Evolutionary conservation across 2,113 vertebrate species (phyloP), one percentile per base, ranked within the genome.

Genomic region (Poicephalus meyeri): DNA sequence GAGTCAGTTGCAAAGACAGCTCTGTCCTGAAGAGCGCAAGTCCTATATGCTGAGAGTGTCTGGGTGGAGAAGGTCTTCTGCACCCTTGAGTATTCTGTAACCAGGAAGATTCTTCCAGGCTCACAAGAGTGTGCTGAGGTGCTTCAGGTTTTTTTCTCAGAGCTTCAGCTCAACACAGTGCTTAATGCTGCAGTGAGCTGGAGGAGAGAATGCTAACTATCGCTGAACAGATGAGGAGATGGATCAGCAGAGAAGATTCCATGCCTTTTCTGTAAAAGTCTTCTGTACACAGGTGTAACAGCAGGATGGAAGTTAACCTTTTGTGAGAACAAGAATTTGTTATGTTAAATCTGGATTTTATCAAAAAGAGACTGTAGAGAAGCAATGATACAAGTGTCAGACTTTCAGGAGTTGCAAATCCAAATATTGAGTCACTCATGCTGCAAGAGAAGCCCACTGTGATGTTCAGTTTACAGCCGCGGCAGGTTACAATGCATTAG

Each of bases 161-260:
- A 39, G 24, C 77, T 85, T 35, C 66, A 64, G 31, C n/a, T 64
- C 33, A 25, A 20, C 20, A 1, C 0, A 1, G 7, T 0, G 0
- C 26, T 52, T 35, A 9, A 23, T 2, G 6, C 37, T 47, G 49
- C 70, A 14, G 28, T 6, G 61, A 71, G 47, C 52, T 31, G 42
- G 20, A 42, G 13, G 25, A 56, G 33, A 21, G 33, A 6, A 0
- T 55, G 35, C 33, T 39, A 41, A 46, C 37, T n/a, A 1, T 25
- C 11, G 5, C 29, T 37, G 23, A 47, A 10, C 28, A 61, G 31
- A 31, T 1, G 11, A 33, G 50, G 33, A 56, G 8, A 21, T 2
- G 3, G 31, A 33, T 31, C 0, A 1, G 28, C 33, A 44, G 11
- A 73, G 29, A 20, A 80, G 16, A 69, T 64, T 77, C n/a, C 55